Conservation (phyloP, 2,797 vertebrate species). For the Euthynnus affinis region DNA sequence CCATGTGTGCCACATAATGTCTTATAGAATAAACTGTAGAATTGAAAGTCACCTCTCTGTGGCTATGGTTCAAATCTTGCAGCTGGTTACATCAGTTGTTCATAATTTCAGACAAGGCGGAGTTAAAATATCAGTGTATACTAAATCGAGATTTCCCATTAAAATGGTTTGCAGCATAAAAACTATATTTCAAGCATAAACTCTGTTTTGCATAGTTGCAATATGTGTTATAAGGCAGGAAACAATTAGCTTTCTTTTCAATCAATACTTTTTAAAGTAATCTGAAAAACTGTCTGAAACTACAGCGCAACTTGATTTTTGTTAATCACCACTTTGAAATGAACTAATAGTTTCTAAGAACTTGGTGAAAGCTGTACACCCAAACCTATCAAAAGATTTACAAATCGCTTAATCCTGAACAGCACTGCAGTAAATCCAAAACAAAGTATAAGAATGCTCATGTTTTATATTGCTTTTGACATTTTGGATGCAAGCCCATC, state of each 20-base stretch:
- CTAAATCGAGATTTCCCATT: conserved; percentile 9
- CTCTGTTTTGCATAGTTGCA: not conserved
- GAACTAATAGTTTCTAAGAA: not conserved
- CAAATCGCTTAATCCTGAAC: not conserved
- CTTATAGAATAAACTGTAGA: not conserved
- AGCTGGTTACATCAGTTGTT: conserved; percentile 7
- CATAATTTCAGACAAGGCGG: not conserved
- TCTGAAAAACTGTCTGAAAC: not conserved
- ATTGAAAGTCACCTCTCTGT: conserved; percentile 5
- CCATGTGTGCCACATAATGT: conserved; percentile 13
- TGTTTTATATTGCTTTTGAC: conserved; percentile 25
- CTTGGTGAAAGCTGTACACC: too few relatives aligned
- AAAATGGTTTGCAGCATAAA: too few relatives aligned
- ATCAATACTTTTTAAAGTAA: too few relatives aligned
- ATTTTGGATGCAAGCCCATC: conserved; percentile 35
- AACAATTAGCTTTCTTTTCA: not conserved
- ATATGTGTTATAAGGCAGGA: not conserved
- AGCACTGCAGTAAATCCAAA: not conserved
- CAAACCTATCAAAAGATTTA: not conserved
- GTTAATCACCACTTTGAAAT: too few relatives aligned
- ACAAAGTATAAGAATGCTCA: not conserved
- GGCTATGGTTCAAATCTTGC: conserved; percentile 7
- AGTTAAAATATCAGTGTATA: not conserved
- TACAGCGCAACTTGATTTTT: not conserved
- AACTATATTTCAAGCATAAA: too few relatives aligned